phyloP scores from a whole-genome alignment of 2,888 invertebrate genomes.

The Scrobipalpa atriplicella region DNA sequence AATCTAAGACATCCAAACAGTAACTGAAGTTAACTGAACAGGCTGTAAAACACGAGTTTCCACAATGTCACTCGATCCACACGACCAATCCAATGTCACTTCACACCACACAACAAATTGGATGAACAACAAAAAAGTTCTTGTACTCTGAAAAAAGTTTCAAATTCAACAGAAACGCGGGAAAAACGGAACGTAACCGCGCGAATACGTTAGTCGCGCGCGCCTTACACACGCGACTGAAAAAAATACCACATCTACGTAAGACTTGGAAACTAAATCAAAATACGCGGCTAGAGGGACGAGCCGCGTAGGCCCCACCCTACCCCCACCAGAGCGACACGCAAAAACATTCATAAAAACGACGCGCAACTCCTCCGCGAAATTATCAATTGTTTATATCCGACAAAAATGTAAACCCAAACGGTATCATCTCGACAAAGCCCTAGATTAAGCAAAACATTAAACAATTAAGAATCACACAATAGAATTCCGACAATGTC shows the following conservation, averaged over 20 bases:
- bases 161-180: constrained; percentile 47
- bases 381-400: constrained; percentile 78
- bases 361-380: constrained; percentile 72
- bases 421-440: constrained; percentile 62
- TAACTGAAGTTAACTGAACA: constrained; percentile 49
- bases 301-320: constrained; percentile 77
- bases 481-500: constrained; percentile 74
- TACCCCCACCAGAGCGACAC: constrained; percentile 73
- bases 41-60: constrained; percentile 42
- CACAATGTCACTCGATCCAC: constrained; percentile 52
- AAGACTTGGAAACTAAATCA: constrained; percentile 82
- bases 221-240: constrained; percentile 79
- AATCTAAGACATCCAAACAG: constrained; percentile 72
- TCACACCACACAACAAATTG: constrained; percentile 40
- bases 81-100: constrained; percentile 54
- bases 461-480: constrained; percentile 72
- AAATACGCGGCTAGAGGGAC: constrained; percentile 82
- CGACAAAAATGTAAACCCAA: constrained; percentile 68
- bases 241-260: constrained; percentile 80
- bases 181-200: constrained; percentile 56
- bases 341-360: constrained; percentile 82
- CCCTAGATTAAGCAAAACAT: constrained; percentile 66
- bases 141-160: constrained; percentile 54
- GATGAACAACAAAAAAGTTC: constrained; percentile 44
- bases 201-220: constrained; percentile 70